Evolutionary conservation across 2,888 invertebrate genomes (phyloP), one percentile per base, ranked within the genome.

Genomic region (Agrotis segetum): DNA sequence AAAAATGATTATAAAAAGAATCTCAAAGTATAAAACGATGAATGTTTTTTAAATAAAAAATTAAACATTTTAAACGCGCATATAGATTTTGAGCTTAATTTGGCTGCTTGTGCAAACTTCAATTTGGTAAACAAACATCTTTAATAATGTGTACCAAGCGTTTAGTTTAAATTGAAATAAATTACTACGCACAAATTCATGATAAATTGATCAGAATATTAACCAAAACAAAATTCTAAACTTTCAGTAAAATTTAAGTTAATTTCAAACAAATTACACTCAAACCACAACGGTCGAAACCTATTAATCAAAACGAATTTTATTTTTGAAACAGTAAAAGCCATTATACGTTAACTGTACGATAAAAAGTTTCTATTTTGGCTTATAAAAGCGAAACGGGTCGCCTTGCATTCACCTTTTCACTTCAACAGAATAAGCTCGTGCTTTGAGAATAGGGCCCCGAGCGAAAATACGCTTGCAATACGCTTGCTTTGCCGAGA

Each of bases 341-440:
- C 50, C 17, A 47, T 61, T 29, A 52, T 46, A 60, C 29, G 47
- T 67, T 58, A 68, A 69, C 52, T 58, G 14, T 62, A 80, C 76
- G 77, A 80, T 85, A 83, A 86, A 89, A 85, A 87, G 86, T 88
- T 86, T 86, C 86, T 88, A 88, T 90, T 90, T 85, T 85, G 61
- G 62, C 79, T 82, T 74, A 85, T 87, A 89, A 89, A 89, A 85
- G 86, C 85, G 84, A 88, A 89, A 72, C 86, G 88, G 88, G 90
- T 90, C 90, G 88, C 84, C 74, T 81, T 80, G 86, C 85, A 91
- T 92, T 92, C 91, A 93, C 89, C 91, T 91, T 90, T 92, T 89
- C 90, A 88, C 86, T 87, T 88, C 85, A 86, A 81, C 86, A 87
- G 88, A 88, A 89, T 91, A 91, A 92, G 89, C 88, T 77, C 69